Conservation (phyloP, 2,797 vertebrate species). For the Hypotaenidia philippensis region DNA sequence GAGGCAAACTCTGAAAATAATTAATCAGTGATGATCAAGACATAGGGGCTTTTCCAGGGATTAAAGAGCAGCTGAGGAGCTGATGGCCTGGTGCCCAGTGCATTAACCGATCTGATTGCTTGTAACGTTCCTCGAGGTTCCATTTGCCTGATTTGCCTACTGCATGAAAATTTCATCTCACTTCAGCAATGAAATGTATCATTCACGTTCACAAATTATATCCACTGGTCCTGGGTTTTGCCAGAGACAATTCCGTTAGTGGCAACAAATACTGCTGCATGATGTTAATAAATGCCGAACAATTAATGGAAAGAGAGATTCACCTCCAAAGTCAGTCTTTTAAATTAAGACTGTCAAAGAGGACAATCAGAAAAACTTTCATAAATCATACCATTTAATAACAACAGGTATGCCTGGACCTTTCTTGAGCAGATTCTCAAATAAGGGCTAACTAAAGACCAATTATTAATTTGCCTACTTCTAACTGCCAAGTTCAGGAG, state of each 20-base stretch:
- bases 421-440: neutral
- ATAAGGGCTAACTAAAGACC: neutral
- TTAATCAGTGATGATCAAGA: constrained; percentile 59
- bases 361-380: neutral
- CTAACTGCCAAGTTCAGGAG: constrained; percentile 12
- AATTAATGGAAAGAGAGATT: neutral
- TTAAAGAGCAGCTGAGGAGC: constrained; percentile 10
- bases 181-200: constrained; percentile 26
- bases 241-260: neutral
- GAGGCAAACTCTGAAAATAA: constrained; percentile 65
- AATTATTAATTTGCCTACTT: constrained; percentile 21
- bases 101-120: constrained; percentile 43
- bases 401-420: neutral
- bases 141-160: constrained; percentile 25
- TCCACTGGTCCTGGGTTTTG: neutral
- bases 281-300: neutral
- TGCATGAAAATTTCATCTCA: neutral
- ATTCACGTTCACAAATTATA: neutral
- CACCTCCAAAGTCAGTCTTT: neutral
- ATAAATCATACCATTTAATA: neutral
- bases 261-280: neutral
- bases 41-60: constrained; percentile 44
- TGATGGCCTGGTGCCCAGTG: constrained; percentile 48
- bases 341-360: constrained; percentile 32
- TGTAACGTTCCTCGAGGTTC: neutral